Evolutionary conservation across 2,888 invertebrate genomes (phyloP), one percentile per base, ranked within the genome.

Genomic region (Heliconius cydno): DNA sequence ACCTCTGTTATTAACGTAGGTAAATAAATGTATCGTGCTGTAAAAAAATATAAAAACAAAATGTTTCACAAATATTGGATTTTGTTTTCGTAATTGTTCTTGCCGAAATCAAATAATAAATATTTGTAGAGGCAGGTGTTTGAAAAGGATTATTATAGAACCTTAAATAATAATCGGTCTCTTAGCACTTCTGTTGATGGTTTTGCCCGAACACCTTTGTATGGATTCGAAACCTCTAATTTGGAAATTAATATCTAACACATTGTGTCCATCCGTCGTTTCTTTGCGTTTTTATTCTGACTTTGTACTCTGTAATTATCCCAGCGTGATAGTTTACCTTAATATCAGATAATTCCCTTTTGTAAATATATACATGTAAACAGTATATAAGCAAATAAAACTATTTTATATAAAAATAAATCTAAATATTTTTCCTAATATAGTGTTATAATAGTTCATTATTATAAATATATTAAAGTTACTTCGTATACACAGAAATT

Each of bases 211-310:
- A 91, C 92, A 93, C 92, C 93, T 93, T 93, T 90, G 90, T 89
- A 87, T 86, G 89, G 86, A 86, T 85, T 84, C 87, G 87, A 87
- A 90, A 90, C 90, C 94, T 94, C 91, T 94, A 93, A 95, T 95
- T 94, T 95, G 84, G 86, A 88, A 92, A 95, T 94, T 94, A 94
- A 95, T 94, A 94, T 94, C 92, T 93, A 93, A 94, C 94, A 95
- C 94, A 93, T 94, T 94, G 93, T 92, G 92, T 88, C 92, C 92
- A 92, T 92, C 92, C 90, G 89, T 87, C 87, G 90, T 89, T 87
- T 87, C 91, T 92, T 92, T 90, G 90, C 91, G 86, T 92, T 94
- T 93, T 93, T 92, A 91, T 52, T 52, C 52, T 52, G 19, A 91
- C 30, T 79, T 92, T 86, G 89, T 76, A 78, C 67, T 66, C 60